Conservation (phyloP, 2,797 vertebrate species). For the Amazona ochrocephala region DNA sequence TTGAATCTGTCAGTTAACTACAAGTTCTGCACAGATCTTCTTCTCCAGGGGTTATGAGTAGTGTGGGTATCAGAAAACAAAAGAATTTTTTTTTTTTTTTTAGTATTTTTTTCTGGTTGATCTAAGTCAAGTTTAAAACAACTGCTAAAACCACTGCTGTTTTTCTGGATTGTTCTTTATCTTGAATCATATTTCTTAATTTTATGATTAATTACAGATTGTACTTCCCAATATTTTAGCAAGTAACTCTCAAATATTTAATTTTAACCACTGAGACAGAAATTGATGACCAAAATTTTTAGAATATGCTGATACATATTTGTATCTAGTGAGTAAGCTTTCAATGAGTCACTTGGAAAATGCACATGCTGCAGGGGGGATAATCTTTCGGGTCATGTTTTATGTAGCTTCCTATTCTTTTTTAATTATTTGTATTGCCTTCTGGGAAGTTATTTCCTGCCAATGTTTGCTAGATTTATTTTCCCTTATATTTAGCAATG, state of each 20-base stretch:
- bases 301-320: neutral
- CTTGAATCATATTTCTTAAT: neutral
- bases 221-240: neutral
- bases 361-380: neutral
- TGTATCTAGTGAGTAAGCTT: neutral
- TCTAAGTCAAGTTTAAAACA: neutral
- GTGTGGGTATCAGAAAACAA: neutral
- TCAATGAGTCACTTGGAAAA: neutral
- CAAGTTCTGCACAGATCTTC: neutral
- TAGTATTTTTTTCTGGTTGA: neutral
- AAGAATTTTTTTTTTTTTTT: neutral
- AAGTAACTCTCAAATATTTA: neutral
- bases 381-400: neutral
- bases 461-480: neutral
- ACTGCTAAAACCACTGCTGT: neutral
- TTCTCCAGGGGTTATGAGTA: neutral
- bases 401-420: neutral
- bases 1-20: neutral
- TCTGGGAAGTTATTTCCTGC: neutral
- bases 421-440: neutral
- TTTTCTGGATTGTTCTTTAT: neutral
- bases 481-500: neutral
- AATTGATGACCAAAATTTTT: neutral
- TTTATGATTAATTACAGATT: neutral
- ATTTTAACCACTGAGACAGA: neutral